Conservation (phyloP, 1,140 invertebrate genomes). For the Cotesia chilonis region DNA sequence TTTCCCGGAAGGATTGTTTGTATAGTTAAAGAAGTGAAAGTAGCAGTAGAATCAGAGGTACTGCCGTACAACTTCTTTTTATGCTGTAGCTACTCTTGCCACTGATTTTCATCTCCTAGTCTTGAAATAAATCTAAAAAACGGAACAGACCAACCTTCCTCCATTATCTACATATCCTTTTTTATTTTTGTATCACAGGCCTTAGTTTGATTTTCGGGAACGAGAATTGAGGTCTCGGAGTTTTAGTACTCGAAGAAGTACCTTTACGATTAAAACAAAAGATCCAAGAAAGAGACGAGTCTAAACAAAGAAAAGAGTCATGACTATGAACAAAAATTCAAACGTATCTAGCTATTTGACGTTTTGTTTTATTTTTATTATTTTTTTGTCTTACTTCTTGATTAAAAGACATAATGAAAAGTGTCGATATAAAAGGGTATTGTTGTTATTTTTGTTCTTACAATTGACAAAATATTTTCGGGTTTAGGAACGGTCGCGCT, state of each 20-base stretch:
- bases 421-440: slow-evolving; percentile 31
- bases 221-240: slow-evolving; percentile 27
- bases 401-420: slow-evolving; percentile 36
- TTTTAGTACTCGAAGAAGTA: slow-evolving; percentile 18
- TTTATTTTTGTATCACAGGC: slow-evolving; percentile 14
- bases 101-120: slow-evolving; percentile 51
- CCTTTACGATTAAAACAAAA: slow-evolving; percentile 33
- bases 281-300: slow-evolving; percentile 1
- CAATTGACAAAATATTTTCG: slow-evolving; percentile 29
- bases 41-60: too few species aligned
- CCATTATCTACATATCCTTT: not conserved
- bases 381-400: slow-evolving; percentile 26
- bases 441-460: slow-evolving; percentile 23
- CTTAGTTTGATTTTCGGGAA: slow-evolving; percentile 38
- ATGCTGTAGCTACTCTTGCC: slow-evolving; percentile 25
- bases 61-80: not conserved
- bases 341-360: not conserved
- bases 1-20: slow-evolving; percentile 32
- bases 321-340: slow-evolving; percentile 12
- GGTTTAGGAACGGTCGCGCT: not conserved
- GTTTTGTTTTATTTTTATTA: not conserved
- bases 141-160: slow-evolving; percentile 29
- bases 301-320: slow-evolving; percentile 10
- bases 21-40: slow-evolving; percentile 9
- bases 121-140: slow-evolving; percentile 18